Conservation (phyloP, 2,797 vertebrate species). For the Phoeniculus purpureus region DNA sequence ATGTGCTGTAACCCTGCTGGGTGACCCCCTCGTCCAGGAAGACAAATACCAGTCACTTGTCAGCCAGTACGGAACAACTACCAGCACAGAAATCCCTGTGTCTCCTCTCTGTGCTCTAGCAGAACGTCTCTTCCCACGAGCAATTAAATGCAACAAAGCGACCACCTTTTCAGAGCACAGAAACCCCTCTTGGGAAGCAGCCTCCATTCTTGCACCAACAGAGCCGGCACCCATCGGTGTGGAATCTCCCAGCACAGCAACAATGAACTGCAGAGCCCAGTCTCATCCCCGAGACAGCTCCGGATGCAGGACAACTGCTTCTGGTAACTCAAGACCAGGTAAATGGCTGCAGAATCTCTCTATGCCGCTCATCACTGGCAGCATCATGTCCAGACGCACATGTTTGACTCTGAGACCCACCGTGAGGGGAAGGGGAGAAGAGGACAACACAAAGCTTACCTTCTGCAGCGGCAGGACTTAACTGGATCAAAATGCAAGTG, state of each 20-base stretch:
- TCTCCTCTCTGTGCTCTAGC: neutral
- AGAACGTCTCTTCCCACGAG: neutral
- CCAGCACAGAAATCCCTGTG: neutral
- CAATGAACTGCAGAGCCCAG: neutral
- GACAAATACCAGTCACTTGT: neutral
- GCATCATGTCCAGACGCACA: neutral
- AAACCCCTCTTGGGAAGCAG: neutral
- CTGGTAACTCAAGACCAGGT: neutral
- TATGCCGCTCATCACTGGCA: neutral
- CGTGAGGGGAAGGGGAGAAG: neutral
- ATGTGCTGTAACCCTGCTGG: neutral
- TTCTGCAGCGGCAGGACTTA: neutral
- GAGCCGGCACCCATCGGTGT: neutral
- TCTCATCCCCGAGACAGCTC: neutral
- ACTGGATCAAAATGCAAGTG: slow-evolving; percentile 10
- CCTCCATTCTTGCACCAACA: neutral
- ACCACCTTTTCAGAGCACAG: neutral
- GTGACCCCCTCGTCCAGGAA: neutral
- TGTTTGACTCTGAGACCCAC: neutral
- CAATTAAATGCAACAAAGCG: neutral
- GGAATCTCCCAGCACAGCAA: neutral
- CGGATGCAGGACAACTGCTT: neutral
- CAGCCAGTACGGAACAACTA: neutral
- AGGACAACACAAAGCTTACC: neutral
- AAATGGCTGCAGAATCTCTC: neutral